These are phyloP conservation scores for Pantala flavescens DNA, from an alignment of 1,140 invertebrate species.

Conservation along the genomic window DNA sequence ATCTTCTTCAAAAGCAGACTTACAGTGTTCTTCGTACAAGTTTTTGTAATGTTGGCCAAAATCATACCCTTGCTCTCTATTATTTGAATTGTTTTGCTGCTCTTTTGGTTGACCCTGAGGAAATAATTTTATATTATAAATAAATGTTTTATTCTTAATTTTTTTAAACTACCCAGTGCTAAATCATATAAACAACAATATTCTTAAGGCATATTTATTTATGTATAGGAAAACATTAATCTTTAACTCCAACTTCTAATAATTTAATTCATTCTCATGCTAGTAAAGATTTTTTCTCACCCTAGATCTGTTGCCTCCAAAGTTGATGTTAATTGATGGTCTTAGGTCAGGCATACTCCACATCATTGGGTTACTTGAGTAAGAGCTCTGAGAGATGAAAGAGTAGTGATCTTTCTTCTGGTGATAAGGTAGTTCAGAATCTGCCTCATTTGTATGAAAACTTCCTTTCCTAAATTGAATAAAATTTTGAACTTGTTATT, in stretches of 20 bases:
- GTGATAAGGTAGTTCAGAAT: background rate
- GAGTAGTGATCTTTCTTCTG: conserved; percentile 10
- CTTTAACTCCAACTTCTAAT: too few relatives aligned
- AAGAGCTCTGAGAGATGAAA: background rate
- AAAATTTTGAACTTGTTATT: too few relatives aligned
- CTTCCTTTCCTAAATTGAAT: background rate
- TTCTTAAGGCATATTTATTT: too few relatives aligned
- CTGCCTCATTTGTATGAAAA: conserved; percentile 2
- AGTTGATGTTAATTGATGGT: conserved; percentile 36
- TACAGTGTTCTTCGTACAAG: conserved; percentile 32
- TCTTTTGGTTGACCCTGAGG: background rate
- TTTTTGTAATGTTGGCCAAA: conserved; percentile 37
- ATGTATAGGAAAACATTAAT: too few relatives aligned
- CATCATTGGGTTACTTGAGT: background rate
- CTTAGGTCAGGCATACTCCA: conserved; percentile 34
- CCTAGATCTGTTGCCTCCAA: conserved; percentile 27
- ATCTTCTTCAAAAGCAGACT: conserved; percentile 19
- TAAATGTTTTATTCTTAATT: too few relatives aligned
- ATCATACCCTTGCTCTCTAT: conserved; percentile 36
- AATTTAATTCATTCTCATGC: too few relatives aligned
- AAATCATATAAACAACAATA: too few relatives aligned
- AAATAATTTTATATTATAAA: too few relatives aligned
- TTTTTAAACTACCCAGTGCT: too few relatives aligned
- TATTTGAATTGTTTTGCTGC: conserved; percentile 11
- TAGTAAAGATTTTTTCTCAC: conserved; percentile 16